A percentile compares a stretch with the other conserved stretches of the same genome.
phyloP scores from a whole-genome alignment of 2,113 vertebrate genomes.

The Shinisaurus crocodilurus region DNA sequence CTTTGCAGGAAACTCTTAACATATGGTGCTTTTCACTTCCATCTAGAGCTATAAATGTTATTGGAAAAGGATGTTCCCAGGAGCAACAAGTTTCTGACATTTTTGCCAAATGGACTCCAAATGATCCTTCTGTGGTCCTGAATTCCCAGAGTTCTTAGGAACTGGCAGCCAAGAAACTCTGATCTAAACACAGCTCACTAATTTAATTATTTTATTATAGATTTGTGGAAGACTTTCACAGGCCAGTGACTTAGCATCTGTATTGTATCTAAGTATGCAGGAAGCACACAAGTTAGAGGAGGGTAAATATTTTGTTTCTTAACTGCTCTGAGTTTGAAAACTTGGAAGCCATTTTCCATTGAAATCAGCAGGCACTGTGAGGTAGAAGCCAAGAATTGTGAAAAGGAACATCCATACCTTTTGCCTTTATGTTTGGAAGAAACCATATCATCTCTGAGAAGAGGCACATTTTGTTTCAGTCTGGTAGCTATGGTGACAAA shows the following conservation, averaged over 20 bases:
- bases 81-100: slow-evolving; percentile 82
- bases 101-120: slow-evolving; percentile 86
- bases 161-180: slow-evolving; percentile 82
- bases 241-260: slow-evolving; percentile 81
- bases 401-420: slow-evolving; percentile 51
- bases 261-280: slow-evolving; percentile 78
- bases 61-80: slow-evolving; percentile 87
- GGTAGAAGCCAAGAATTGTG: slow-evolving; percentile 52
- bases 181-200: slow-evolving; percentile 84
- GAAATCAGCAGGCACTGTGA: slow-evolving; percentile 61
- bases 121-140: slow-evolving; percentile 84
- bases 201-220: slow-evolving; percentile 92
- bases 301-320: slow-evolving; percentile 83
- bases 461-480: fast-evolving
- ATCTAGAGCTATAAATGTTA: slow-evolving; percentile 88
- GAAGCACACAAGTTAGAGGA: slow-evolving; percentile 72
- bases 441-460: slow-evolving; percentile 5
- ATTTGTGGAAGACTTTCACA: slow-evolving; percentile 78
- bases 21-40: slow-evolving; percentile 87
- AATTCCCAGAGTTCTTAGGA: slow-evolving; percentile 85
- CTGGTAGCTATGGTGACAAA: slow-evolving; percentile 6
- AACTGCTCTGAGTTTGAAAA: slow-evolving; percentile 75
- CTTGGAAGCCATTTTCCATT: slow-evolving; percentile 72
- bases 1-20: slow-evolving; percentile 90
- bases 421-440: slow-evolving; percentile 26